Percentiles rank a stretch among this genome's conserved stretches.
phyloP scores from a whole-genome alignment of 2,797 vertebrate genomes.

The Labeo calbasu region DNA sequence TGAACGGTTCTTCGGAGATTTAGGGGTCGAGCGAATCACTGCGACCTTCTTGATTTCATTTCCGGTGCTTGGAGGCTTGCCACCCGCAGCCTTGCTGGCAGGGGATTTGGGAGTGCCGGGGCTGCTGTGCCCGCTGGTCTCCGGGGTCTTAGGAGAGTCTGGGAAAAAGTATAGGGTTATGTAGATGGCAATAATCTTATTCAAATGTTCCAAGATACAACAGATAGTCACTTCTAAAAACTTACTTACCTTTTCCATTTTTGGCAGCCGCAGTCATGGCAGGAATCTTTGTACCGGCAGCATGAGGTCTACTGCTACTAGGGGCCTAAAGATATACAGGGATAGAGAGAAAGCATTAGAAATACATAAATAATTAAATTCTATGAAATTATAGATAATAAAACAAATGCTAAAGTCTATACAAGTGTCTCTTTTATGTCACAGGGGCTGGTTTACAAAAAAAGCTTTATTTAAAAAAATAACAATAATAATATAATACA shows the following conservation, averaged over 20 bases:
- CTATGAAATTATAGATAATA: neutral
- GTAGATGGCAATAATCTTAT: neutral
- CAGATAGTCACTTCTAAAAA: neutral
- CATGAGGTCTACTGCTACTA: conserved; percentile 75
- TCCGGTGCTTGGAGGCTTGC: conserved; percentile 83
- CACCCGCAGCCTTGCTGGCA: conserved; percentile 82
- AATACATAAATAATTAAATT: neutral
- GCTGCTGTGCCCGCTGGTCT: conserved; percentile 91
- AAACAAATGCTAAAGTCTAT: neutral
- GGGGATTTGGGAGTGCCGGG: conserved; percentile 91
- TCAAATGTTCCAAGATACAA: neutral
- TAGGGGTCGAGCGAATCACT: conserved; percentile 91
- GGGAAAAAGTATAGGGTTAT: conserved; percentile 59
- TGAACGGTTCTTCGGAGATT: conserved; percentile 90
- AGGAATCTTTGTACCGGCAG: conserved; percentile 82
- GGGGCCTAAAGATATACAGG: conserved; percentile 57
- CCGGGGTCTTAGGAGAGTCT: conserved; percentile 83
- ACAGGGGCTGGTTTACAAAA: neutral
- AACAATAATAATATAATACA: too few species aligned
- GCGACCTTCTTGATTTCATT: conserved; percentile 94
- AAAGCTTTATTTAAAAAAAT: neutral
- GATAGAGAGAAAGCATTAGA: neutral
- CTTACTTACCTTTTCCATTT: conserved; percentile 72
- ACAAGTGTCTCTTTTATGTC: neutral
- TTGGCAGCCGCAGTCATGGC: conserved; percentile 75